Evolutionary conservation across 2,888 invertebrate genomes (phyloP).

Genomic region (Invenusta paracnida): DNA sequence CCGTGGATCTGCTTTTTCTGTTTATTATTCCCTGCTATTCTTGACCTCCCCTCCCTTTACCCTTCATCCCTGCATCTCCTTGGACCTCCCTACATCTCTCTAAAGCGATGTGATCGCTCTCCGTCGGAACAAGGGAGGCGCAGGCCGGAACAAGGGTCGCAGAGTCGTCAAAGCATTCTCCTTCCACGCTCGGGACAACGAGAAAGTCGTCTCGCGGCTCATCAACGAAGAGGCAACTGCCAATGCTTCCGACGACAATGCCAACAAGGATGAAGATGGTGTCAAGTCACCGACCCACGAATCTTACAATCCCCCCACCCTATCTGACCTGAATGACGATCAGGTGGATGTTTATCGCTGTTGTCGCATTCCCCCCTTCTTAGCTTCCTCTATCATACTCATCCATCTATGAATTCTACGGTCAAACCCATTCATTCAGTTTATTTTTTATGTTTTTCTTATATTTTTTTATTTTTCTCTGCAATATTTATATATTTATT

Average conservation of each 20-base stretch:
- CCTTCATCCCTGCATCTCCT: neutral
- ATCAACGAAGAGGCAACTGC: neutral
- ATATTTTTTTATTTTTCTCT: neutral
- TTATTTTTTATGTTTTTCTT: neutral
- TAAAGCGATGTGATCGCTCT: constrained; percentile 5
- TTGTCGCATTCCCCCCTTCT: neutral
- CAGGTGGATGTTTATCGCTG: too few species aligned
- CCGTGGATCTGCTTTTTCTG: too few species aligned
- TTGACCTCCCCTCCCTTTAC: too few species aligned
- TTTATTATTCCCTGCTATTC: too few species aligned
- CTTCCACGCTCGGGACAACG: constrained; percentile 37
- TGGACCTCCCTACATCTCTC: neutral
- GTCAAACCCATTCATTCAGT: too few species aligned
- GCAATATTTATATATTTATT: neutral
- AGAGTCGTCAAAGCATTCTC: constrained; percentile 38
- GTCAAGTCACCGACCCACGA: neutral
- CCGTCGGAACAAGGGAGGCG: neutral
- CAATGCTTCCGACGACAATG: neutral
- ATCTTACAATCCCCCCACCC: neutral
- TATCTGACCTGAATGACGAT: neutral
- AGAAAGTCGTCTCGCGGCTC: constrained; percentile 15
- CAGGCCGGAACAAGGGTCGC: neutral
- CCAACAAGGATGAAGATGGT: constrained; percentile 2
- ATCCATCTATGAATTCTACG: too few species aligned
- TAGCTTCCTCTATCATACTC: neutral